Evolutionary conservation across 1,140 invertebrate genomes (phyloP), one percentile per base, ranked within the genome.

Genomic region (Formica selysi): DNA sequence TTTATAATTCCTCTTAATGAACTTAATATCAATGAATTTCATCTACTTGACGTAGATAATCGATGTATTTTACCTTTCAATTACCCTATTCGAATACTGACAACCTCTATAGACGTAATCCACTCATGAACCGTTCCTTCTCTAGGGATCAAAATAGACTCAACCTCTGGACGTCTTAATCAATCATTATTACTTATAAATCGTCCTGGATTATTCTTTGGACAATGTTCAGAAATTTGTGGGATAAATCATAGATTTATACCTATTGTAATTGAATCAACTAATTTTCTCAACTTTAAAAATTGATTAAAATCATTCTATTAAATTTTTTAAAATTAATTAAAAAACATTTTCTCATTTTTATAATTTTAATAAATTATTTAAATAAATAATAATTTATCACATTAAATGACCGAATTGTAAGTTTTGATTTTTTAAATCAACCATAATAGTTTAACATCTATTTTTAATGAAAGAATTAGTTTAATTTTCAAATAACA

Each of bases 81-180:
- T 87, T 94, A 93, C 62, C 94, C 96, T 94, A 95, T 96, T 93
- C 96, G 96, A 76, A 93, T 96, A 91, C 84, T 97, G 95, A 93
- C 96, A 38, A 95, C 96, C 78, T 95, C 96, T 4, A 22, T 57
- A 8, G 70, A 97, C 96, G 96, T 97, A 26, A 96, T 97, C 94
- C 97, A 97, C 93, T 96, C 96, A 62, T 97, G 96, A 96, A 95
- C 96, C 79, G 90, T 97, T 4, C 96, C 97, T 5, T 91, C 95
- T 0, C 91, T 97, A 93, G 96, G 96, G 13, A 93, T 97, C 59
- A 97, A 97, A 95, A 94, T 96, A 86, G 96, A 97, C 94, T 96
- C 96, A 57, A 95, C 96, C 3, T 96, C 96, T 22, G 97, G 96
- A 0, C 96, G 97, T 38, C 90, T 97, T 93, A 97, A 97, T 93